phyloP scores from a whole-genome alignment of 2,113 vertebrate species.

The human region DNA sequence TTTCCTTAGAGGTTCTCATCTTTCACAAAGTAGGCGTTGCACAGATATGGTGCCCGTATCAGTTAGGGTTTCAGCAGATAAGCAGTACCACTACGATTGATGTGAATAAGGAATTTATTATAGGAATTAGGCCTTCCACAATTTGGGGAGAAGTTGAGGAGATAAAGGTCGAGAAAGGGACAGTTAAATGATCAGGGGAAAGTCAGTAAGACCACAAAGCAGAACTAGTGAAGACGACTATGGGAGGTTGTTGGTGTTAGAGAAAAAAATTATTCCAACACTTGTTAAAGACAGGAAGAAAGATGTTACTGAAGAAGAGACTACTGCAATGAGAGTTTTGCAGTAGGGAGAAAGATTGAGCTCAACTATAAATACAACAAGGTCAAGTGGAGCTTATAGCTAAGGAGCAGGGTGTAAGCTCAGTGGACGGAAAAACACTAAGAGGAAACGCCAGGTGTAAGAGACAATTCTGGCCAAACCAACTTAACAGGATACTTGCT shows the following conservation, averaged over 20 bases:
- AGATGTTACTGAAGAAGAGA: neutral
- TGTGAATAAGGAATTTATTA: neutral
- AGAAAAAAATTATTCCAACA: neutral
- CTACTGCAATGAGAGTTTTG: neutral
- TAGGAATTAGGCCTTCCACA: neutral
- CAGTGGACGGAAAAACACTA: neutral
- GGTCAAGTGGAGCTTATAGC: neutral
- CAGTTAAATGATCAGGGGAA: neutral
- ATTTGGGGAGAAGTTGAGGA: neutral
- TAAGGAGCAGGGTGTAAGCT: neutral
- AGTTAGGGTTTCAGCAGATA: neutral
- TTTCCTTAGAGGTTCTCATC: neutral
- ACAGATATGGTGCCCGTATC: neutral
- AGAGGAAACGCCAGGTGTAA: neutral
- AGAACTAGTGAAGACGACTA: neutral
- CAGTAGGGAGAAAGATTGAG: neutral
- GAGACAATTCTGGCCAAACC: neutral
- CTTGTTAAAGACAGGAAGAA: neutral
- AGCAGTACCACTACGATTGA: neutral
- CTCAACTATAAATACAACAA: neutral
- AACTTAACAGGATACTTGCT: neutral
- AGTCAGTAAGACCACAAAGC: neutral
- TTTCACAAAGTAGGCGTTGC: neutral
- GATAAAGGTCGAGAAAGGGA: neutral
- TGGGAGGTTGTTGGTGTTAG: neutral